phyloP scores from a whole-genome alignment of 1,140 invertebrate species.

The Aradophagus sp. region DNA sequence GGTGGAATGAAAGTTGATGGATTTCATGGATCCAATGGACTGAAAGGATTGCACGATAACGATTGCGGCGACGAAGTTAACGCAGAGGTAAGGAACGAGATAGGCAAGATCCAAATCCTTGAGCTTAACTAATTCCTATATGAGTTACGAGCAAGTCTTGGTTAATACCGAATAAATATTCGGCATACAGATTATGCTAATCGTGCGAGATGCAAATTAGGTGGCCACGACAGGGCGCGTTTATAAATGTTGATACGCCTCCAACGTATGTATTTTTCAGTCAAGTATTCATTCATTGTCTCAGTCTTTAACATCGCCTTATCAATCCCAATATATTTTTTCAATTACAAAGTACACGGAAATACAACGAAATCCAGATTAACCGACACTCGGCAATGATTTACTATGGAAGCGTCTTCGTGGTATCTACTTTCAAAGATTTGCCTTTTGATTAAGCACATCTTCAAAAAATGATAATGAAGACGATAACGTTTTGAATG shows the following conservation, averaged over 20 bases:
- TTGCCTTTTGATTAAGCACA: too few relatives aligned
- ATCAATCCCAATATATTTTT: conserved; percentile 16
- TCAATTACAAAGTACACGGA: conserved; percentile 24
- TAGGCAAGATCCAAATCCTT: conserved; percentile 73
- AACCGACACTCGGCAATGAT: background rate
- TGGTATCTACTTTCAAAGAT: too few relatives aligned
- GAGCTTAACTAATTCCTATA: conserved; percentile 74
- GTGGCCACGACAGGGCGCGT: conserved; percentile 53
- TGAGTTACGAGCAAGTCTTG: conserved; percentile 69
- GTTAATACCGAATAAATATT: conserved; percentile 76
- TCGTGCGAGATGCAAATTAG: conserved; percentile 71
- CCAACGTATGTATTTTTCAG: conserved; percentile 46
- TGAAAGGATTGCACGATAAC: conserved; percentile 62
- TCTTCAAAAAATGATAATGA: too few relatives aligned
- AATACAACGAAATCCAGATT: conserved; percentile 4
- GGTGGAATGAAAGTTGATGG: too few relatives aligned
- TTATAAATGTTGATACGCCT: conserved; percentile 46
- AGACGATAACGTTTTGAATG: too few relatives aligned
- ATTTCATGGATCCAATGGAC: conserved; percentile 45
- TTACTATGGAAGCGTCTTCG: too few relatives aligned
- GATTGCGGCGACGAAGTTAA: conserved; percentile 49
- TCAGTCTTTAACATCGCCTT: too few relatives aligned
- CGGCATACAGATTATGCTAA: conserved; percentile 75
- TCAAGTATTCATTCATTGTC: conserved; percentile 35
- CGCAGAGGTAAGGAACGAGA: conserved; percentile 60